phyloP scores from a whole-genome alignment of 2,797 vertebrate species.

The Malacoctenus gilli region DNA sequence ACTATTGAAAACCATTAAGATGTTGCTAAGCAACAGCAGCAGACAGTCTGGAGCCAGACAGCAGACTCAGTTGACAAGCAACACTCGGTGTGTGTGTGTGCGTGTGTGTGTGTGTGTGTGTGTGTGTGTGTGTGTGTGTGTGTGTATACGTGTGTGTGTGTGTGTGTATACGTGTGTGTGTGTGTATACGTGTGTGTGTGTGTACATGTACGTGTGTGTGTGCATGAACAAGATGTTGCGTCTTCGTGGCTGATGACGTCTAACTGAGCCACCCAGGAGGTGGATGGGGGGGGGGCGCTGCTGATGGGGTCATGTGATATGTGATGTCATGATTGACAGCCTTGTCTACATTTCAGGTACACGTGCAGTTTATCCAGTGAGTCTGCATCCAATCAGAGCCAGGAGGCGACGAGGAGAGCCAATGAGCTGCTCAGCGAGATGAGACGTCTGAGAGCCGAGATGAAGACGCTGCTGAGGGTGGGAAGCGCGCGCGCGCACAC shows the following conservation, averaged over 20 bases:
- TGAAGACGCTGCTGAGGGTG: conserved; percentile 41
- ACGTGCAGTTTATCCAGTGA: no score
- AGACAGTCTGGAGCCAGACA: neutral
- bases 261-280: no score
- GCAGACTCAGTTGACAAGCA: neutral
- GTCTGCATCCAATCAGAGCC: conserved; percentile 21
- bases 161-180: conserved; percentile 3
- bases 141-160: neutral
- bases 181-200: neutral
- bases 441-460: conserved; percentile 33
- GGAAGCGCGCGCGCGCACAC: conserved; percentile 2
- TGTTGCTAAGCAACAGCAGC: no score
- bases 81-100: neutral
- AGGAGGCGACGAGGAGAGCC: conserved; percentile 17
- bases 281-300: no score
- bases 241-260: neutral
- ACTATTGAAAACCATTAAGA: no score
- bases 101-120: neutral
- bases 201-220: neutral
- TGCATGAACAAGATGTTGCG: neutral
- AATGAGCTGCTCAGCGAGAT: conserved; percentile 49
- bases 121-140: neutral
- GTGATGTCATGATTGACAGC: no score
- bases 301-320: no score
- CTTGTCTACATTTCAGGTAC: no score